Percentiles rank a stretch among this genome's conserved stretches.
These are phyloP conservation scores for Craseonycteris thonglongyai DNA, from an alignment of 2,113 vertebrate genomes.

Conservation along the genomic window DNA sequence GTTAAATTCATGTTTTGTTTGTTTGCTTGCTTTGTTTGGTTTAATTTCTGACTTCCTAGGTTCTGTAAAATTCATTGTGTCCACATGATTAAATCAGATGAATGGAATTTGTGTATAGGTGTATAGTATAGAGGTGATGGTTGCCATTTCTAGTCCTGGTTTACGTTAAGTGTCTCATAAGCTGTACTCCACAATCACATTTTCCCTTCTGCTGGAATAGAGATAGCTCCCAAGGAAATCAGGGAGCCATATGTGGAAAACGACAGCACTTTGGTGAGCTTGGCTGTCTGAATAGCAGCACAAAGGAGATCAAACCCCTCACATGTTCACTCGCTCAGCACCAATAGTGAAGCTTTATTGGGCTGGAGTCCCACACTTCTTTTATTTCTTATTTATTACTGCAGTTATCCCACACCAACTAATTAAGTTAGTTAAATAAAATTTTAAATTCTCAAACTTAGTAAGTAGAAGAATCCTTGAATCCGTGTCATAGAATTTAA, in stretches of 20 bases:
- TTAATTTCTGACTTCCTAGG: background rate
- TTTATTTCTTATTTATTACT: background rate
- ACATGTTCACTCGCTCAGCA: background rate
- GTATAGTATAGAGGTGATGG: background rate
- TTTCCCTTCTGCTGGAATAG: background rate
- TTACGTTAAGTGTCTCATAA: background rate
- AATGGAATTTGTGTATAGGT: background rate
- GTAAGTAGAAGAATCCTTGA: background rate
- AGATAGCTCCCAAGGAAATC: background rate
- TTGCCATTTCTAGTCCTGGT: background rate
- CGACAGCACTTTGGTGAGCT: accelerated
- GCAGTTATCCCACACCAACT: background rate
- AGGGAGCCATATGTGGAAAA: background rate
- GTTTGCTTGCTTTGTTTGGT: background rate
- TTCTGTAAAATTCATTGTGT: background rate
- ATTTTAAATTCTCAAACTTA: background rate
- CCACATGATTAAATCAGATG: background rate
- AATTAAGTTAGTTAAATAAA: background rate
- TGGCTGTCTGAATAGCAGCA: background rate
- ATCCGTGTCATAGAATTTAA: background rate
- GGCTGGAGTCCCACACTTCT: background rate
- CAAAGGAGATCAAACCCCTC: too few species aligned
- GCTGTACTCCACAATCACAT: background rate
- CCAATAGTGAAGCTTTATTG: background rate
- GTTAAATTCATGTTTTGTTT: background rate